Conservation (phyloP, 2,113 vertebrate species). For the Addax nasomaculatus region DNA sequence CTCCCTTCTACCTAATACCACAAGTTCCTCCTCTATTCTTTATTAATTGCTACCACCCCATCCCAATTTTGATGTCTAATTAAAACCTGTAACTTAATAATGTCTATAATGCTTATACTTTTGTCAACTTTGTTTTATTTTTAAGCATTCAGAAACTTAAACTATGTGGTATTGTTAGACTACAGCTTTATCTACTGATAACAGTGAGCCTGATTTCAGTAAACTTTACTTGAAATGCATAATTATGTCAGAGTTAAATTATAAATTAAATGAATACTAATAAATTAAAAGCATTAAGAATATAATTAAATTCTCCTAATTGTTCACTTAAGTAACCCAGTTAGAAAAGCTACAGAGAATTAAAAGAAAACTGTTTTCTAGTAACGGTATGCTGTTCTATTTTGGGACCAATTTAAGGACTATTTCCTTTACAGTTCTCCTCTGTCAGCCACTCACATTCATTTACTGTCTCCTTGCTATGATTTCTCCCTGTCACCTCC, state of each 20-base stretch:
- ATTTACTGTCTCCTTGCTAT: neutral
- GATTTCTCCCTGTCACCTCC: neutral
- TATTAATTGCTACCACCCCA: neutral
- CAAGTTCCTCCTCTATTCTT: neutral
- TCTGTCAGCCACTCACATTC: neutral
- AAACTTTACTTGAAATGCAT: neutral
- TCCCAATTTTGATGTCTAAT: neutral
- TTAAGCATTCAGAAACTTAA: neutral
- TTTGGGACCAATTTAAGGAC: neutral
- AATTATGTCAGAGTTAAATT: neutral
- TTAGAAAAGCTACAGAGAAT: neutral
- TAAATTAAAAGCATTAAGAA: neutral
- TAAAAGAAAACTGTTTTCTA: neutral
- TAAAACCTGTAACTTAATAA: neutral
- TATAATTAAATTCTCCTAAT: neutral
- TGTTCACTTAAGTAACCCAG: neutral
- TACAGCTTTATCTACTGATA: neutral
- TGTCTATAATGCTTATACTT: neutral
- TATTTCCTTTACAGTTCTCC: neutral
- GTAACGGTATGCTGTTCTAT: neutral
- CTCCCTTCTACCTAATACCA: neutral
- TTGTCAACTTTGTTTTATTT: neutral
- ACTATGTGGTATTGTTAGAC: neutral
- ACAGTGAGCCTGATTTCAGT: neutral
- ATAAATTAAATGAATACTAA: neutral